Evolutionary conservation across 2,113 vertebrate species (phyloP).

Genomic region (Tursiops truncatus): DNA sequence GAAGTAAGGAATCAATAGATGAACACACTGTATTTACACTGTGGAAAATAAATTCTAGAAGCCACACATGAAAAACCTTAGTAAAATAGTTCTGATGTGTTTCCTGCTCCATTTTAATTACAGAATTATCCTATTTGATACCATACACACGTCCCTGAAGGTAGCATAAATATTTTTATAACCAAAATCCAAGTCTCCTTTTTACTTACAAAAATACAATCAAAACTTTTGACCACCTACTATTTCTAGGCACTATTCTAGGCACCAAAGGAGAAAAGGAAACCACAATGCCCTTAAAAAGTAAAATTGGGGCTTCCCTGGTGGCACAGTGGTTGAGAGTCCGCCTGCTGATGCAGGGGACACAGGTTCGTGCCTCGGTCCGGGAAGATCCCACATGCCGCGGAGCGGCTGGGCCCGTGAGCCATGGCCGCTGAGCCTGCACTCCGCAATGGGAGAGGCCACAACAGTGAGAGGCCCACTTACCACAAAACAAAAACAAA

Average conservation of each 20-base stretch:
- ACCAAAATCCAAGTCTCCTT: background rate
- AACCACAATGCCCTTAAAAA: background rate
- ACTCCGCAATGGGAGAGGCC: no score
- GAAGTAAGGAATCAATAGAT: background rate
- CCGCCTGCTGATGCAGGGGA: no score
- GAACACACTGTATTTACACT: background rate
- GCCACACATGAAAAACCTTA: conserved; percentile 3
- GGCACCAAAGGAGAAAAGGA: background rate
- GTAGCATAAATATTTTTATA: background rate
- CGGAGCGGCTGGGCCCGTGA: no score
- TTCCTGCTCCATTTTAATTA: background rate
- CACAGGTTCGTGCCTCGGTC: no score
- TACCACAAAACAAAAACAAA: no score
- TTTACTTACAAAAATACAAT: background rate
- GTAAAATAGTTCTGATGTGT: background rate
- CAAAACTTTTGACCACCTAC: background rate
- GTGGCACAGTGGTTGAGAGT: no score
- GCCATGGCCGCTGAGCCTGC: no score
- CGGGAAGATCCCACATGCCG: no score
- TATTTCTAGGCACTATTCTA: background rate
- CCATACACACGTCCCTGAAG: background rate
- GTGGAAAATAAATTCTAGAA: background rate
- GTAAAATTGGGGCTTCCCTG: background rate
- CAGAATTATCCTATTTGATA: background rate
- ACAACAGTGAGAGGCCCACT: no score